Conservation (phyloP, 2,797 vertebrate genomes). For the Coregonus ussuriensis region DNA sequence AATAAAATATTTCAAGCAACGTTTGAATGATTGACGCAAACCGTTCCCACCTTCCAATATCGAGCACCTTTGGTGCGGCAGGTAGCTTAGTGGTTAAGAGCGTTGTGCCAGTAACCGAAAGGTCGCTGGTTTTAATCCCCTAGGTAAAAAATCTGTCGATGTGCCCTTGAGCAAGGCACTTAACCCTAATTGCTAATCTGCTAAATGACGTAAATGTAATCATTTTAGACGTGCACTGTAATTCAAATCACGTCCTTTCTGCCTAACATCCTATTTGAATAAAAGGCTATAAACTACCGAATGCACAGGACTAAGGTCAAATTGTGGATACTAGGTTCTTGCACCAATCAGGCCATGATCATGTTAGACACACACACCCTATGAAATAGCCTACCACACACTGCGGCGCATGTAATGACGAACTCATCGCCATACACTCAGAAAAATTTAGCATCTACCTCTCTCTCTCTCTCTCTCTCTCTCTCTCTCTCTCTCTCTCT, state of each 20-base stretch:
- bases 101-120: no score
- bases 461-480: neutral
- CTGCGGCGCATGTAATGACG: neutral
- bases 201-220: constrained; percentile 27
- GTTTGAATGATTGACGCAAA: constrained; percentile 38
- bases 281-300: constrained; percentile 13
- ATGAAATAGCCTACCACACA: neutral
- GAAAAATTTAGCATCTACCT: neutral
- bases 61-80: constrained; percentile 51
- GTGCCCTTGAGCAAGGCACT: no score
- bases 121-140: no score
- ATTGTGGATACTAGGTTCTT: constrained; percentile 25
- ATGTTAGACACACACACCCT: constrained; percentile 8
- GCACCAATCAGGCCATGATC: constrained; percentile 16
- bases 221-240: constrained; percentile 50
- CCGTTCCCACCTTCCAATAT: constrained; percentile 40
- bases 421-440: neutral
- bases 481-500: neutral
- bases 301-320: constrained; percentile 56
- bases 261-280: constrained; percentile 38
- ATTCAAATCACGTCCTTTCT: constrained; percentile 71
- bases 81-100: no score
- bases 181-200: no score
- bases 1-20: neutral
- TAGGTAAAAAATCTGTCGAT: no score